Evolutionary conservation across 2,888 invertebrate genomes (phyloP), one percentile per base, ranked within the genome.

Genomic region (Achlya flavicornis): DNA sequence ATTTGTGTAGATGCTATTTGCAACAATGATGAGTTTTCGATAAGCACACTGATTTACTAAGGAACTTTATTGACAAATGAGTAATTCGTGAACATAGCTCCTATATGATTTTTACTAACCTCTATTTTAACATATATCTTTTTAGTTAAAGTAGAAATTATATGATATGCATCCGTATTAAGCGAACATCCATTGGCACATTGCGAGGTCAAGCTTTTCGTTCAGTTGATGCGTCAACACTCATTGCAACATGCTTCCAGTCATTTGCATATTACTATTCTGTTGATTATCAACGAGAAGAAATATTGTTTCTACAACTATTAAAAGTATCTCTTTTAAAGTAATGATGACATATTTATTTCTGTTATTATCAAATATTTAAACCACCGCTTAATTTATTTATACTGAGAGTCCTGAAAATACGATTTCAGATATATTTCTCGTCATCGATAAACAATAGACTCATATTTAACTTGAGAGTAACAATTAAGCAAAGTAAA

Each of bases 151-250:
- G n/a, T 53, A 53, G 53, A 53, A 53, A 19, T 53, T 53, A 19
- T 53, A 19, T 53, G 53, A 53, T 53, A 19, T 53, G 53, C 53
- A 53, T 53, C 53, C 8, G 53, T 66, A 41, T 43, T 75, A 73
- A 66, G 83, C 81, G 81, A 80, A 83, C 86, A 86, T 83, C 75
- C 82, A 83, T 76, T 81, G 75, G 79, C 81, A 84, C 81, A 82
- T 82, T 78, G 83, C 82, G 84, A 78, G 79, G 79, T 75, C 75
- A 86, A 85, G 86, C 86, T 74, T 75, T 53, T 53, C n/a, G 53
- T 53, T 53, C 53, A 74, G 63, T 67, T 70, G 73, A 81, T 81
- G 84, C 81, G 69, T 80, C 68, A 71, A 79, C 75, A 80, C 77
- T 80, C 77, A 86, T 75, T 75, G 84, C 83, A 74, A 77, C 86